phyloP scores from a whole-genome alignment of 2,113 vertebrate genomes.

The Neolamprologus brichardi region DNA sequence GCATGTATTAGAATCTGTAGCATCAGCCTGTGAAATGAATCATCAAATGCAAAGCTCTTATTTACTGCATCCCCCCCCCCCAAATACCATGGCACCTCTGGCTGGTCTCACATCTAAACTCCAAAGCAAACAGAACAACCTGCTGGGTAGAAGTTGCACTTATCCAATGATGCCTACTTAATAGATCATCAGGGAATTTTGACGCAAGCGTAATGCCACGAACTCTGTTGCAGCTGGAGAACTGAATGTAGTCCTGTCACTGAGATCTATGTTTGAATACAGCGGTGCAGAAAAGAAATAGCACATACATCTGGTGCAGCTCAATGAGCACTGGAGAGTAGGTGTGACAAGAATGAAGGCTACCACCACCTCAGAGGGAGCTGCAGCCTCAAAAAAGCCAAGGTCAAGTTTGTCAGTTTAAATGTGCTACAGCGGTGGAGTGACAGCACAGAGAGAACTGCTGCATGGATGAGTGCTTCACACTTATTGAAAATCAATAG shows the following conservation, averaged over 20 bases:
- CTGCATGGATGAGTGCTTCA: slow-evolving; percentile 38
- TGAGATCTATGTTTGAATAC: neutral
- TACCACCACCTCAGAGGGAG: slow-evolving; percentile 21
- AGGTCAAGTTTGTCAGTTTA: slow-evolving; percentile 55
- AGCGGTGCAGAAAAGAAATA: neutral
- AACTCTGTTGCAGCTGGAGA: neutral
- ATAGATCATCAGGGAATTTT: slow-evolving; percentile 26
- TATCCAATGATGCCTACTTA: slow-evolving; percentile 9
- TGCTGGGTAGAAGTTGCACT: slow-evolving; percentile 9
- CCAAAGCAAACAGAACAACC: slow-evolving; percentile 19
- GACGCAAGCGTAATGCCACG: slow-evolving; percentile 1
- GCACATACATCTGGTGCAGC: slow-evolving; percentile 3
- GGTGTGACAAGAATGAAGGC: slow-evolving; percentile 37
- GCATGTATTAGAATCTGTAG: neutral
- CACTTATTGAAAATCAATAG: slow-evolving; percentile 73
- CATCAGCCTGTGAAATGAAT: slow-evolving; percentile 23
- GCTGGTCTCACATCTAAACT: slow-evolving; percentile 13
- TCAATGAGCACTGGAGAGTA: slow-evolving; percentile 2
- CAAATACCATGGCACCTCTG: neutral
- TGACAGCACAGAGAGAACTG: slow-evolving; percentile 16
- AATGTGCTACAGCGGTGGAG: slow-evolving; percentile 20
- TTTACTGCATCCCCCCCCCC: neutral
- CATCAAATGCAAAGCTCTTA: slow-evolving; percentile 26
- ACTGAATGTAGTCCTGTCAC: neutral
- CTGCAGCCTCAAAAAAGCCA: slow-evolving; percentile 20